A percentile compares a stretch with the other conserved stretches of the same genome.
Evolutionary conservation across 2,113 vertebrate genomes (phyloP).

Genomic region (Bubo bubo): DNA sequence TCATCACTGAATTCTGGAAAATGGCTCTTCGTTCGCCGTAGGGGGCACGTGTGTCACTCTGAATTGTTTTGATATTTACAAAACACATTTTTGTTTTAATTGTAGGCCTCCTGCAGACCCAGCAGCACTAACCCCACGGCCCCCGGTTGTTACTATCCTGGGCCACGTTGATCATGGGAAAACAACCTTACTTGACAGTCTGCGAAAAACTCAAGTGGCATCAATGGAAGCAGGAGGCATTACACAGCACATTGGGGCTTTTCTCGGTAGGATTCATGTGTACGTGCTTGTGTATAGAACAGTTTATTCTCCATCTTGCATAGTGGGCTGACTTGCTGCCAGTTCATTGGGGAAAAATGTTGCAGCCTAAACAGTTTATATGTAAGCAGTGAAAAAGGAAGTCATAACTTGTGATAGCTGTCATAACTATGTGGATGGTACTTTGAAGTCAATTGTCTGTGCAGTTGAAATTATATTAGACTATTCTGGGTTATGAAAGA

Average conservation of each 20-base stretch:
- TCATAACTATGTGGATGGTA: fast-evolving
- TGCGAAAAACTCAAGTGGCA: constrained; percentile 88
- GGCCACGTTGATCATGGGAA: constrained; percentile 98
- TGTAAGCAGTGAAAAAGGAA: not conserved
- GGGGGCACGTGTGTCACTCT: not conserved
- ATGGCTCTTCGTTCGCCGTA: fast-evolving
- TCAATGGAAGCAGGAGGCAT: constrained; percentile 87
- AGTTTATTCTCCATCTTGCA: fast-evolving
- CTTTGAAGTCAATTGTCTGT: not conserved
- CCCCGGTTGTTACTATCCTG: constrained; percentile 94
- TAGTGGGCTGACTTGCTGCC: not conserved
- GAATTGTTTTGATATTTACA: not conserved
- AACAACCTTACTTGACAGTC: constrained; percentile 91
- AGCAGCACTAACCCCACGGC: constrained; percentile 75
- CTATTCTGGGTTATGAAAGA: not conserved
- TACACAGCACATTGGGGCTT: constrained; percentile 90
- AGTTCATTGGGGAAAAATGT: not conserved
- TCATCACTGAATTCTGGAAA: not conserved
- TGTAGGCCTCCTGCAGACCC: constrained; percentile 84
- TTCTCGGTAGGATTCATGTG: constrained; percentile 77
- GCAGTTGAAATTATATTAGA: not conserved
- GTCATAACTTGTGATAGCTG: not conserved
- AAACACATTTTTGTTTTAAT: not conserved
- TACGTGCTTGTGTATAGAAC: fast-evolving
- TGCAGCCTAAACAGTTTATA: not conserved